Conservation (phyloP, 1,140 invertebrate genomes). For the Anastrepha ludens region DNA sequence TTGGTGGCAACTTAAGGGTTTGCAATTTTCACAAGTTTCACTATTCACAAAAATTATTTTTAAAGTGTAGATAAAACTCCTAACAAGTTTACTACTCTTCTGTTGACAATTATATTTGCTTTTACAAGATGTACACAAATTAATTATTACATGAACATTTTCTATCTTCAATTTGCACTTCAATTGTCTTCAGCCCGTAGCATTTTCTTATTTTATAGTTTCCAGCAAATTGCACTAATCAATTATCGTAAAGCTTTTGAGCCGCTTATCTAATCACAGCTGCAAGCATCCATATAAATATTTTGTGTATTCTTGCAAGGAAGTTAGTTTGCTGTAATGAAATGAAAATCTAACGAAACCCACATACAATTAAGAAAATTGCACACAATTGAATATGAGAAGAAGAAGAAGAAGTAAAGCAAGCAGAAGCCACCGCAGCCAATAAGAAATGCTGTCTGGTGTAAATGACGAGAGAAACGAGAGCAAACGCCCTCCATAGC, state of each 20-base stretch:
- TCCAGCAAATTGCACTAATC: constrained; percentile 33
- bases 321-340: background rate
- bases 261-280: constrained; percentile 40
- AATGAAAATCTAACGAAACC: constrained; percentile 14
- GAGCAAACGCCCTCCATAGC: background rate
- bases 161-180: constrained; percentile 1
- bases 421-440: background rate
- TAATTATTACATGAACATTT: no score
- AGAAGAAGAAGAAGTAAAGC: background rate
- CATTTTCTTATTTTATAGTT: no score
- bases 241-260: constrained; percentile 37
- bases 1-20: no score
- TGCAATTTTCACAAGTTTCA: no score
- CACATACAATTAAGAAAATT: constrained; percentile 47
- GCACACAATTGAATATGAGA: background rate
- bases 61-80: no score
- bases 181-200: background rate
- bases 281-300: background rate
- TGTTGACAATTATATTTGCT: no score
- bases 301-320: background rate
- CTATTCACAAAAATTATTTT: no score
- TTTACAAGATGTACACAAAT: no score
- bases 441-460: background rate
- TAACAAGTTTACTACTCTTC: no score
- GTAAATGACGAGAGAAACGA: constrained; percentile 10